Evolutionary conservation across 2,113 vertebrate species (phyloP), one percentile per base, ranked within the genome.

Genomic region (Columbina picui): DNA sequence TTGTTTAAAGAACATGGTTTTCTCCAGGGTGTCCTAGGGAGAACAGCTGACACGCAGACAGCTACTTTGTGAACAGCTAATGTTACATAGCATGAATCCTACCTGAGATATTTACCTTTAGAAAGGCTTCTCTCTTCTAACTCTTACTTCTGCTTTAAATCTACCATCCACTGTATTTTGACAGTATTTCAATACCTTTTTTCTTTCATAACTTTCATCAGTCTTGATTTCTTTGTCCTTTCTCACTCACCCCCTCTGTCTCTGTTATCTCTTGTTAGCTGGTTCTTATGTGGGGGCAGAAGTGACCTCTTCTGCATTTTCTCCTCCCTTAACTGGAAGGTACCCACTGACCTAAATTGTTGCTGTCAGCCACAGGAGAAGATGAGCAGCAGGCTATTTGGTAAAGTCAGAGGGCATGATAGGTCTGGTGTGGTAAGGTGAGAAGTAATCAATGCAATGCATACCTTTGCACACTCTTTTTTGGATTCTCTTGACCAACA

Each of bases 1-100:
- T 68, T 43, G n/a, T 60, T 70, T 87, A n/a, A 75, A 88, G n/a
- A 92, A 77, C 7, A 6, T 65, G 4, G 26, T 83, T 94, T 86
- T 53, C 55, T 82, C 16, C 1, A 38, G 45, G 22, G 20, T 57
- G 77, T 41, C 36, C 14, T 65, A 52, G 30, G 23, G 17, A 69
- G 30, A 84, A 27, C 75, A 64, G 32, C 1, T 89, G 78, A 56
- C 16, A 29, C 10, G 30, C 49, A 25, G 30, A 52, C 20, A 56
- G 18, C 17, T 87, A 32, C 21, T 87, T 60, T 36, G 36, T 79
- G 81, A 91, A 73, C 32, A 73, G 29, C 4, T 60, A 18, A 73
- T n/a, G 22, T 15, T 68, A 52, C 63, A 9, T 59, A 81, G 63
- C 38, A 52, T 17, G 22, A 64, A 79, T 82, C 14, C 15, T 63